phyloP scores from a whole-genome alignment of 2,797 vertebrate genomes.

The Spinus olivaceus region DNA sequence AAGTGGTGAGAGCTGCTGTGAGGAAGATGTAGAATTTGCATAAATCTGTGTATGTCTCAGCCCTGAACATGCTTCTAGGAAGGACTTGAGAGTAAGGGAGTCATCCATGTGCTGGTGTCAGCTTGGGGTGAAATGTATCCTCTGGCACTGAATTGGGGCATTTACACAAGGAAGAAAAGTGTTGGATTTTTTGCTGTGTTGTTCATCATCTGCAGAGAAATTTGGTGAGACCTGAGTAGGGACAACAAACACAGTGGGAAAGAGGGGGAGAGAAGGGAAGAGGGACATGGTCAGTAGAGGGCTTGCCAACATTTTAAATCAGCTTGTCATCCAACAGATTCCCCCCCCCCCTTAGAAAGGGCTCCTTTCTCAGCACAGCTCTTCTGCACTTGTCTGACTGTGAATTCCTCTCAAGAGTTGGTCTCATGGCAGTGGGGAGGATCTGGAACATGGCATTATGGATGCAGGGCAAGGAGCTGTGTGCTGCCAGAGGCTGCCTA shows the following conservation, averaged over 20 bases:
- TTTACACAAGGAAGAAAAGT: background rate
- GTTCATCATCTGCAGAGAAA: background rate
- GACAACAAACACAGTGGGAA: background rate
- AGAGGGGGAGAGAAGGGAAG: background rate
- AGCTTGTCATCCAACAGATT: background rate
- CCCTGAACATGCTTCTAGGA: background rate
- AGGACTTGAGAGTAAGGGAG: background rate
- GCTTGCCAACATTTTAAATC: background rate
- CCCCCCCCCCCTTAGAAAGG: background rate
- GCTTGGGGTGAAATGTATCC: background rate
- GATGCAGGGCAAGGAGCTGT: background rate
- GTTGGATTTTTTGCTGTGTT: background rate
- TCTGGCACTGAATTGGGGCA: background rate
- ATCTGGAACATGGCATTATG: rapidly evolving
- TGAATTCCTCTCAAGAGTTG: rapidly evolving
- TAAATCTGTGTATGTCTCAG: background rate
- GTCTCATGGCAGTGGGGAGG: background rate
- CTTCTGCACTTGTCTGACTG: background rate
- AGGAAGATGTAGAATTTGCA: background rate
- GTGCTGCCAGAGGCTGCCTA: background rate
- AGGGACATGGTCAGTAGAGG: background rate
- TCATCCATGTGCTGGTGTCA: background rate
- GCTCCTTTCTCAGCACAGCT: background rate
- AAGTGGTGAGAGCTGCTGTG: background rate
- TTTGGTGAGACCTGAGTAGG: background rate